Base-by-base conservation (phyloP, 2,888 invertebrate genomes). In the Rotaria sp. region DNA sequence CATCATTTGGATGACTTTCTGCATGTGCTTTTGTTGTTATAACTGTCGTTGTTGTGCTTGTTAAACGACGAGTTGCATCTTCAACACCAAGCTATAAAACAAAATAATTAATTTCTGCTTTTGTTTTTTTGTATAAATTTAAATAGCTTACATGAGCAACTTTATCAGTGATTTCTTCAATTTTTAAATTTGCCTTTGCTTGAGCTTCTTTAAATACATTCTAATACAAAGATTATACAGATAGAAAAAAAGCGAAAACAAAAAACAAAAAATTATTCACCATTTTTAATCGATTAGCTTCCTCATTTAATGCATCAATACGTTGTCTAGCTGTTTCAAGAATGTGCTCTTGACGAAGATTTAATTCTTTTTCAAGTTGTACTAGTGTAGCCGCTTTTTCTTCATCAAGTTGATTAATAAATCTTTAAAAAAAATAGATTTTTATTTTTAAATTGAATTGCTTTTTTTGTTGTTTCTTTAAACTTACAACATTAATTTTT, bases 351-450 rank as follows among this genome's bases (percentile, higher is more conserved):
- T 74, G 74, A 18, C 74, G 74, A 38, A 74, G 38, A 74, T 74
- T 74, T 74, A 74, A 74, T 21, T 74, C 74, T 74, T 74, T 74
- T 74, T 74, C 74, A 21, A 74, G 41, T 74, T 74, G 10, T n/a
- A 24, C 38, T 38, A 74, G 38, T 38, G n/a, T 8, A 26, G 21
- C 24, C 24, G 74, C 74, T 74, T 74, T 74, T 18, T 74, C 74
- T 38, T 74, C 38, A 74, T 74, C 74, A 38, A 74, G 41, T 38
- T 74, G 21, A 24, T n/a, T 18, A 13, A 74, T 7, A 74, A 38
- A 74, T 35, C 41, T 74, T 74, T 74, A 15, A 1, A 59, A 30
- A 59, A 15, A 15, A 26, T 5, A 55, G 8, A 26, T 8, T 1
- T 30, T 13, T n/a, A 4, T 59, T 15, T 30, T 30, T 13, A 50